These are phyloP conservation scores for Augiades crinisus DNA, from an alignment of 2,888 invertebrate genomes.

Conservation along the genomic window DNA sequence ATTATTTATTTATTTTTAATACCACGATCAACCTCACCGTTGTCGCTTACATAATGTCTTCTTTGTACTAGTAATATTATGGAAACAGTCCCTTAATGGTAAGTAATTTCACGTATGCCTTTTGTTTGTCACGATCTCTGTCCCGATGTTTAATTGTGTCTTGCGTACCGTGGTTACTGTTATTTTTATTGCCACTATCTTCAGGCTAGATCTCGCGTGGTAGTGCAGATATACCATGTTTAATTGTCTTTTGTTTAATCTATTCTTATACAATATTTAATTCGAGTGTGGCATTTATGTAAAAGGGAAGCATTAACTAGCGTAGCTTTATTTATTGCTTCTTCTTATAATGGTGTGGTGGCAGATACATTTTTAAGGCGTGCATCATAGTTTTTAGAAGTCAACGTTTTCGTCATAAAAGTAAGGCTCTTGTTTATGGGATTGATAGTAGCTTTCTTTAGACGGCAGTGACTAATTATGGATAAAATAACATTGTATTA, in stretches of 20 bases:
- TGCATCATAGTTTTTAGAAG: too few relatives aligned
- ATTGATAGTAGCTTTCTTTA: too few relatives aligned
- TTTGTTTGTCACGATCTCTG: slow-evolving; percentile 57
- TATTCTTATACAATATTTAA: slow-evolving; percentile 27
- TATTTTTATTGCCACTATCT: slow-evolving; percentile 37
- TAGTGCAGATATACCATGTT: slow-evolving; percentile 12
- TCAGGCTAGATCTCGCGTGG: slow-evolving; percentile 28
- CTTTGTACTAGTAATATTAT: too few relatives aligned
- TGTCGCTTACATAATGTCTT: too few relatives aligned
- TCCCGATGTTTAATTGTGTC: slow-evolving; percentile 46
- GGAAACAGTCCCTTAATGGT: slow-evolving; percentile 36
- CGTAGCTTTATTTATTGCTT: slow-evolving; percentile 6
- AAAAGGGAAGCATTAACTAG: slow-evolving; percentile 5
- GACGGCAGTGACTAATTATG: too few relatives aligned
- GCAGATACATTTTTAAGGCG: too few relatives aligned
- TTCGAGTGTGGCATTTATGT: slow-evolving; percentile 15
- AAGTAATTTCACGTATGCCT: slow-evolving; percentile 52
- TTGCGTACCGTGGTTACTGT: slow-evolving; percentile 31
- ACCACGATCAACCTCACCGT: too few relatives aligned
- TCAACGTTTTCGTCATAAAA: too few relatives aligned
- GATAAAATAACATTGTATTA: too few relatives aligned
- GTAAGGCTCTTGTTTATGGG: too few relatives aligned
- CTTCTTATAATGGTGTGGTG: too few relatives aligned
- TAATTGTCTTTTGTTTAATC: slow-evolving; percentile 26
- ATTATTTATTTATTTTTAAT: too few relatives aligned